Base-by-base conservation (phyloP, 1,140 invertebrate genomes). In the Nylanderia fulva region DNA sequence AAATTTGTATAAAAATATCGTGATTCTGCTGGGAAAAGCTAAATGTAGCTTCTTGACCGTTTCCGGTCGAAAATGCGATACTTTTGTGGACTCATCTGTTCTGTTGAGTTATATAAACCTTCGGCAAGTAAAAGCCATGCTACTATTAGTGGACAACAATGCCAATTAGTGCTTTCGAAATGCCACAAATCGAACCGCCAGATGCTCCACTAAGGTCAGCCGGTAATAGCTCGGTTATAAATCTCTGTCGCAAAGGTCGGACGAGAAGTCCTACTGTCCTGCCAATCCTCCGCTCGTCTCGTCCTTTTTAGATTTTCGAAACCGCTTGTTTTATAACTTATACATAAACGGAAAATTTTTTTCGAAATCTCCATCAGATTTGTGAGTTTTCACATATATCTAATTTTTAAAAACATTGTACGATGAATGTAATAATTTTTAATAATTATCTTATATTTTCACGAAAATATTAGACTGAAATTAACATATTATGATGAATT, bases 161-260 rank as follows among this genome's bases (percentile, higher is more conserved):
- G 61, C 45, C 87, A 91, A 92, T 92, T 91, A 91, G 86, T 54
- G 60, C 48, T 69, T 82, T 85, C 77, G 29, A 79, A 88, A 83
- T 84, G 60, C 76, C 52, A 88, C 68, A 60, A 89, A 74, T 52
- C 8, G 21, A 48, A 75, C 87, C 52, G 72, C 11, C 33, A 88
- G 87, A 88, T 88, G 87, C 36, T 68, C 60, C 13, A 27, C 52
- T 52, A 63, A n/a, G n/a, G 84, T 84, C 66, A 79, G 76, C 48
- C 66, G 45, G 71, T 83, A 87, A 84, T 85, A 82, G 87, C 45
- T 86, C 89, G 39, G n/a, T n/a, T n/a, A n/a, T 91, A 91, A 91
- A 91, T 91, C 89, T 89, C 27, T 15, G 21, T 71, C 42, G 63
- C 80, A 69, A 86, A 63, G 77, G 82, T 61, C 27, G 52, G 60